phyloP scores from a whole-genome alignment of 2,888 invertebrate species.

The Eupithecia exiguata region DNA sequence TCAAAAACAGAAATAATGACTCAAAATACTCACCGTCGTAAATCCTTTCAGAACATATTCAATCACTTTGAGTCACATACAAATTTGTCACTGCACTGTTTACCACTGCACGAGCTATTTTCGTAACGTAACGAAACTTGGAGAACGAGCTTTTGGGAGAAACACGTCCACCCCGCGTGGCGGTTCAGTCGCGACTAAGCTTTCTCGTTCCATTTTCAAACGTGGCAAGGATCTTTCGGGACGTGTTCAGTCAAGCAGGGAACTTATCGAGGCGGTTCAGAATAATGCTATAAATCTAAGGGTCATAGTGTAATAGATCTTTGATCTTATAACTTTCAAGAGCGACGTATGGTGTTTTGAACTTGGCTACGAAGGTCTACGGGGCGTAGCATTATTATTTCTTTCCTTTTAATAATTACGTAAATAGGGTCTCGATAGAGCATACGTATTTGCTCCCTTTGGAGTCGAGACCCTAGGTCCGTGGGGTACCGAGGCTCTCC shows the following conservation, averaged over 20 bases:
- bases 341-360: constrained; percentile 27
- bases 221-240: constrained; percentile 57
- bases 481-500: no score
- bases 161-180: constrained; percentile 55
- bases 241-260: constrained; percentile 63
- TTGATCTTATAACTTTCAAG: constrained; percentile 50
- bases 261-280: constrained; percentile 68
- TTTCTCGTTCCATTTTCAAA: constrained; percentile 23
- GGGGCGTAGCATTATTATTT: not conserved
- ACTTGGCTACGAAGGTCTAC: constrained; percentile 3
- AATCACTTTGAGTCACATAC: constrained; percentile 37
- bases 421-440: no score
- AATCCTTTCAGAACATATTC: constrained; percentile 30
- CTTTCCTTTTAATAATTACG: not conserved
- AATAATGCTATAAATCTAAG: constrained; percentile 66
- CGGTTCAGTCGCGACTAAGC: constrained; percentile 61
- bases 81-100: constrained; percentile 40
- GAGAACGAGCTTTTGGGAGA: constrained; percentile 28
- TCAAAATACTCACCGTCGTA: constrained; percentile 32
- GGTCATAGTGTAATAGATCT: constrained; percentile 57
- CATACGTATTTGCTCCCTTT: no score
- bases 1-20: constrained; percentile 11
- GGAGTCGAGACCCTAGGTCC: no score
- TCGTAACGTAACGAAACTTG: constrained; percentile 66
- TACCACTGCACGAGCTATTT: constrained; percentile 63